Conservation (phyloP, 2,113 vertebrate species). For the Saccopteryx leptura region DNA sequence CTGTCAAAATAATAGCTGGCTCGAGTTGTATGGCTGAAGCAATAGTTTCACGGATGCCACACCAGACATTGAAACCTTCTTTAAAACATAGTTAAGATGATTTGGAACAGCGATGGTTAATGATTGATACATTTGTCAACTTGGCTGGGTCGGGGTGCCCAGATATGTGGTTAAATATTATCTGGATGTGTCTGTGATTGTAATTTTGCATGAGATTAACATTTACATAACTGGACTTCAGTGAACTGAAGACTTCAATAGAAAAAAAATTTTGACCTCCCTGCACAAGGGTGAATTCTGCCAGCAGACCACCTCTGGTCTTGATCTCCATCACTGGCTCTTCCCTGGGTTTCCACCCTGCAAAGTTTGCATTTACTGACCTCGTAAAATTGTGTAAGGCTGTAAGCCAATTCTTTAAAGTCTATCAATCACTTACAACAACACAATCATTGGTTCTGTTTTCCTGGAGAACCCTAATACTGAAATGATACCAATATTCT, state of each 20-base stretch:
- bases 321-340: neutral
- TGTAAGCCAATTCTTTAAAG: neutral
- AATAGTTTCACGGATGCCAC: neutral
- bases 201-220: neutral
- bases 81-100: neutral
- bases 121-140: neutral
- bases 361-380: neutral
- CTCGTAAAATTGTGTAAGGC: neutral
- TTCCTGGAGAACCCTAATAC: neutral
- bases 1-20: neutral
- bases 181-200: neutral
- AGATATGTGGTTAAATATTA: neutral
- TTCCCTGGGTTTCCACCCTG: neutral
- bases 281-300: neutral
- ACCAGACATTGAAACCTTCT: neutral
- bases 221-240: neutral
- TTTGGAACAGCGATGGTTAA: neutral
- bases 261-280: neutral
- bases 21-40: neutral
- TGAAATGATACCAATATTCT: conserved; percentile 35
- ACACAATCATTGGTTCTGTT: neutral
- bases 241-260: neutral
- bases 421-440: neutral
- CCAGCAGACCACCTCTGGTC: neutral
- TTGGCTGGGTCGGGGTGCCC: neutral